A percentile compares a stretch with the other conserved stretches of the same genome.
phyloP scores from a whole-genome alignment of 2,888 invertebrate species.

The Pristionchus japonicus region DNA sequence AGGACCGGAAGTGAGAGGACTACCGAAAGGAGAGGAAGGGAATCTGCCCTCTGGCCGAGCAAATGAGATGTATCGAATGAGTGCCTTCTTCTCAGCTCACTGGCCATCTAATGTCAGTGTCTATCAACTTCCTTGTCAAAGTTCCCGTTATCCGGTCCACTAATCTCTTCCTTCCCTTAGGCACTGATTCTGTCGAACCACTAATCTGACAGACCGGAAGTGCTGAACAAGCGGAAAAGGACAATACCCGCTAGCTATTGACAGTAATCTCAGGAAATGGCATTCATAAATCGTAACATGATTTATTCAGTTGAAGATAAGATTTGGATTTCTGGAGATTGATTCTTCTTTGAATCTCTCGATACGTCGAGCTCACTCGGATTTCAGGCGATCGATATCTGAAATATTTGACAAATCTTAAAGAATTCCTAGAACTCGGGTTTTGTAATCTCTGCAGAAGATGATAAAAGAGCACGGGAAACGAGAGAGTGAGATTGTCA shows the following conservation, averaged over 20 bases:
- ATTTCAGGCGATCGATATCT: too few species aligned
- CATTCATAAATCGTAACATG: background rate
- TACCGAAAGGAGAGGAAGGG: background rate
- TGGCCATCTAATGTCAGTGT: background rate
- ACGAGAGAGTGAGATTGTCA: too few species aligned
- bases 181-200: background rate
- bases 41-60: background rate
- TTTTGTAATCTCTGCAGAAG: too few species aligned
- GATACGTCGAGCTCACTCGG: too few species aligned
- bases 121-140: background rate
- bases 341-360: background rate
- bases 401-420: too few species aligned
- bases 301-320: conserved; percentile 10
- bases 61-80: background rate
- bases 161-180: background rate
- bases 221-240: background rate
- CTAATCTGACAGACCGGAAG: background rate
- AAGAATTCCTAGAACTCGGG: too few species aligned
- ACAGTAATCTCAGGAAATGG: too few species aligned
- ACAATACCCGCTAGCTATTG: background rate
- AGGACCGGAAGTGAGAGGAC: background rate
- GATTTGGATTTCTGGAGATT: background rate
- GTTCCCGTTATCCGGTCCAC: background rate
- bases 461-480: too few species aligned
- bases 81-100: background rate